Evolutionary conservation across 2,888 invertebrate genomes (phyloP).

Genomic region (Chrysotoxum bicinctum): DNA sequence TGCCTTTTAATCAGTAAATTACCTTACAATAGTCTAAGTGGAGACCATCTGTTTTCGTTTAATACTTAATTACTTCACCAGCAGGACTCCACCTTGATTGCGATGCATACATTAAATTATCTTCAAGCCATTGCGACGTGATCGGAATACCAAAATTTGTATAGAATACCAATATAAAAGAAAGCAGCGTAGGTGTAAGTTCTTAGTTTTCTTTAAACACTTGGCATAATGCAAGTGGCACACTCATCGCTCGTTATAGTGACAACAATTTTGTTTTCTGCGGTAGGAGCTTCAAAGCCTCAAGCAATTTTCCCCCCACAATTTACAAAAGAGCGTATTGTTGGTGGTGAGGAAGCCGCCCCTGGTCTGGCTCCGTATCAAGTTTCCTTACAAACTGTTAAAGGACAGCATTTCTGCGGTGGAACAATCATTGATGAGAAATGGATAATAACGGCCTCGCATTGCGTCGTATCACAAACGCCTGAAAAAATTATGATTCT

Average conservation of each 20-base stretch:
- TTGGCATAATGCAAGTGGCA: constrained; percentile 35
- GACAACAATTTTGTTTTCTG: background rate
- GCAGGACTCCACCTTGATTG: constrained; percentile 47
- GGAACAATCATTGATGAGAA: constrained; percentile 80
- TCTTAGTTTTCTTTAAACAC: constrained; percentile 34
- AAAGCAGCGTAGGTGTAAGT: background rate
- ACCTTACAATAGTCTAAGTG: background rate
- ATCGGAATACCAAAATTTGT: constrained; percentile 23
- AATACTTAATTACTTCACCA: constrained; percentile 24
- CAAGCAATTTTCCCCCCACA: constrained; percentile 64
- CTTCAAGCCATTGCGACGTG: constrained; percentile 36
- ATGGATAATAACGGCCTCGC: constrained; percentile 80
- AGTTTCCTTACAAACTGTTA: constrained; percentile 77
- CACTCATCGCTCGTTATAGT: background rate
- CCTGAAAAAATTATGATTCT: constrained; percentile 75
- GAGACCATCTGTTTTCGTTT: background rate
- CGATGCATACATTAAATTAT: constrained; percentile 33
- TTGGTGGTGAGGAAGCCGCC: constrained; percentile 78
- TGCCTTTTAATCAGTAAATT: background rate
- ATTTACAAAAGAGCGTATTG: constrained; percentile 76
- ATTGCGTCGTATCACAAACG: constrained; percentile 79
- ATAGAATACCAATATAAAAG: constrained; percentile 47
- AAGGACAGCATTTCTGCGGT: constrained; percentile 79
- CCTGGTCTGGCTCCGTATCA: constrained; percentile 79
- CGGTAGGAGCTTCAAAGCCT: background rate